Evolutionary conservation across 2,113 vertebrate genomes (phyloP).

Genomic region (Nesogale talazaci): DNA sequence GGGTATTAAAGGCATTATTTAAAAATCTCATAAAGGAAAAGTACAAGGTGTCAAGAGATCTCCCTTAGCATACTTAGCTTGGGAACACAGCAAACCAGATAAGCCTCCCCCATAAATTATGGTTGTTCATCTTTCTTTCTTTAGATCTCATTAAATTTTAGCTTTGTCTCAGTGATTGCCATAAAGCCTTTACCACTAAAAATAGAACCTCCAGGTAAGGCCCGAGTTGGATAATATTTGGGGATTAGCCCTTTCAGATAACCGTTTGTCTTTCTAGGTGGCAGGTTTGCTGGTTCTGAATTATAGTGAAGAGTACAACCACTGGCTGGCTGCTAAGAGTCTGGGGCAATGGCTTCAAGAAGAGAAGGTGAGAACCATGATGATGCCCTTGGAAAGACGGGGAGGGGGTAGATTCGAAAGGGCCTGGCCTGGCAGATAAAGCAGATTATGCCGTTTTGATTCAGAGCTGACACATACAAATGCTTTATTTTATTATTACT

Average conservation of each 20-base stretch:
- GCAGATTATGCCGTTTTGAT: neutral
- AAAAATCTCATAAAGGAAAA: neutral
- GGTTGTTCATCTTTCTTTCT: neutral
- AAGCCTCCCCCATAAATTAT: neutral
- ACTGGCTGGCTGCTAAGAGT: conserved; percentile 95
- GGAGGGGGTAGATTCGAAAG: neutral
- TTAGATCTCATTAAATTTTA: neutral
- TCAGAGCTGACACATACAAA: neutral
- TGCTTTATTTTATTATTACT: neutral
- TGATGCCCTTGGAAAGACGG: neutral
- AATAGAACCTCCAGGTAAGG: neutral
- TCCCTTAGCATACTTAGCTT: neutral
- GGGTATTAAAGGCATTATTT: neutral
- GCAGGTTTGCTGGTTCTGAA: conserved; percentile 94
- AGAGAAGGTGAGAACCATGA: conserved; percentile 89
- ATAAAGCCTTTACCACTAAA: neutral
- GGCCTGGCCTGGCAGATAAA: neutral
- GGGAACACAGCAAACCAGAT: neutral
- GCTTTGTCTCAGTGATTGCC: neutral
- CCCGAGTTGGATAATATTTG: neutral
- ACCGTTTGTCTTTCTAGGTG: conserved; percentile 84
- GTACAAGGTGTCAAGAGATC: neutral
- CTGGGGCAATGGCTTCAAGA: conserved; percentile 94
- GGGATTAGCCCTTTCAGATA: neutral
- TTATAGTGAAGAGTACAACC: conserved; percentile 94